These are phyloP conservation scores for Irena cyanogastra DNA, from an alignment of 2,113 vertebrate species.

Conservation along the genomic window DNA sequence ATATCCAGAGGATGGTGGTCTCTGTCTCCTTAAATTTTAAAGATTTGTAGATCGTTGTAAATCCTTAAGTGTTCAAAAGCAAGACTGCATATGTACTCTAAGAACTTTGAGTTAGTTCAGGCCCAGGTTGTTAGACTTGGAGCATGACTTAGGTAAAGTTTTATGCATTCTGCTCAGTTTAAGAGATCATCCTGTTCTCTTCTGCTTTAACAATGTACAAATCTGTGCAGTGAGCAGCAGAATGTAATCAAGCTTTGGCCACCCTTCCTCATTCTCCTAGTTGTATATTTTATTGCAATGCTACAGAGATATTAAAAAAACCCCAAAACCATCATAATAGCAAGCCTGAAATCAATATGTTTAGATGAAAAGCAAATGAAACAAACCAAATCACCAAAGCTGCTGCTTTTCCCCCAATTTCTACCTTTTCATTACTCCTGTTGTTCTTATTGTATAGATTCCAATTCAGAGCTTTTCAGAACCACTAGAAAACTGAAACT, in stretches of 20 bases:
- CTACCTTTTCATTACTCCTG: fast-evolving
- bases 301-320: not conserved
- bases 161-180: not conserved
- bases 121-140: not conserved
- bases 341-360: not conserved
- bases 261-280: not conserved
- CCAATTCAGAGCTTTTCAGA: not conserved
- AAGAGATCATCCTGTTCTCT: not conserved
- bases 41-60: not conserved
- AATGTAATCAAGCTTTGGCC: not conserved
- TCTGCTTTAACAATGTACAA: not conserved
- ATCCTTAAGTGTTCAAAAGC: not conserved
- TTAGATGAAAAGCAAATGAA: not conserved
- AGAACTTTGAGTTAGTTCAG: not conserved
- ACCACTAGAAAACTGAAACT: not conserved
- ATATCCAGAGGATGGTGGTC: not conserved
- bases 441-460: not conserved
- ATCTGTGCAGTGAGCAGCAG: not conserved
- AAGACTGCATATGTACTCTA: not conserved
- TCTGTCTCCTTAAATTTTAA: not conserved
- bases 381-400: not conserved
- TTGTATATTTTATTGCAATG: not conserved
- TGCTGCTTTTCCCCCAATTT: fast-evolving
- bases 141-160: not conserved
- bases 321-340: not conserved